Evolutionary conservation across 2,113 vertebrate genomes (phyloP).

Genomic region (Erythrocercus mccallii): DNA sequence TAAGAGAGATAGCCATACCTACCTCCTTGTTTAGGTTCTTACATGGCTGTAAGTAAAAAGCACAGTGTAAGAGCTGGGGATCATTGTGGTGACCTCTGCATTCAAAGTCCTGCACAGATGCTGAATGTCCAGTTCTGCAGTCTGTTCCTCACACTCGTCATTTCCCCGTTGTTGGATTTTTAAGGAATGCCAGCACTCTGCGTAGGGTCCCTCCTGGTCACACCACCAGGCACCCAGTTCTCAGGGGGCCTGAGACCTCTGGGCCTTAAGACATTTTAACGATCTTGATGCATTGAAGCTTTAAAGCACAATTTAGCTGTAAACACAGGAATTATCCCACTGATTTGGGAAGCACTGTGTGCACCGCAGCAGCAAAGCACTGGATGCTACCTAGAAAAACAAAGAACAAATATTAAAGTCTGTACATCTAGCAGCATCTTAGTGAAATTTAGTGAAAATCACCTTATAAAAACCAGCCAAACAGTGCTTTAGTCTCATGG

Average conservation of each 20-base stretch:
- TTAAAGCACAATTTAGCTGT: background rate
- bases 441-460: background rate
- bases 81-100: background rate
- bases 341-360: background rate
- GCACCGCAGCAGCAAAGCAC: background rate
- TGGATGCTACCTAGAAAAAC: background rate
- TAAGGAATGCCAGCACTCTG: background rate
- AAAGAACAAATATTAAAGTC: background rate
- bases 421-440: background rate
- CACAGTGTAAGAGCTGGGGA: background rate
- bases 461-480: background rate
- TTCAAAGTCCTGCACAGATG: background rate
- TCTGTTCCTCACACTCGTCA: background rate
- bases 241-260: background rate
- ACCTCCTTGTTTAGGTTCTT: background rate
- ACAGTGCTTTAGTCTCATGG: background rate
- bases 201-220: rapidly evolving
- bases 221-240: background rate
- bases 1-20: background rate
- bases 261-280: background rate
- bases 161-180: background rate
- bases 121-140: background rate
- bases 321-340: background rate
- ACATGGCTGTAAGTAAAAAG: background rate
- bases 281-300: background rate